Evolutionary conservation across 1,140 invertebrate genomes (phyloP).

Genomic region (Sesamia nonagrioides): DNA sequence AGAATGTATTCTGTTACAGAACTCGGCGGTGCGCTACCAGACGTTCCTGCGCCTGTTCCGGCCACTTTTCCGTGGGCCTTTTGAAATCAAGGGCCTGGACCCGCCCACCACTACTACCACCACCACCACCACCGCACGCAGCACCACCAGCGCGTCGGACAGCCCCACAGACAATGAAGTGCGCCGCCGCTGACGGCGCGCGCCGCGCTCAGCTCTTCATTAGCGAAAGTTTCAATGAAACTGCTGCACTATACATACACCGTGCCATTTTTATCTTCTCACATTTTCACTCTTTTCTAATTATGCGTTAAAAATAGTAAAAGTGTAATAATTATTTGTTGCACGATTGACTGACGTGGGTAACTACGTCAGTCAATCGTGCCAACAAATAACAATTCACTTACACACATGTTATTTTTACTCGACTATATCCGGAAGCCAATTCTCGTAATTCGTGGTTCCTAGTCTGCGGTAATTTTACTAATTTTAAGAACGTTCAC

Average conservation of each 20-base stretch:
- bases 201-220: background rate
- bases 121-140: constrained; percentile 57
- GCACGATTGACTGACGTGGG: no score
- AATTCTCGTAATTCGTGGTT: no score
- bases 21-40: constrained; percentile 90
- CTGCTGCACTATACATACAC: background rate
- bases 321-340: no score
- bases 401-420: no score
- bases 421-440: no score
- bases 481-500: no score
- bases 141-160: constrained; percentile 21
- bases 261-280: background rate
- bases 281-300: no score
- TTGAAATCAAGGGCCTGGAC: constrained; percentile 90
- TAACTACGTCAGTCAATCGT: no score
- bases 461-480: no score
- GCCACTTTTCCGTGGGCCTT: constrained; percentile 89
- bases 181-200: constrained; percentile 56
- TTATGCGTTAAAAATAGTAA: no score
- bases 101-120: constrained; percentile 87
- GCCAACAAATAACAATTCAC: no score
- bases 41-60: constrained; percentile 90
- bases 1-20: constrained; percentile 85
- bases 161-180: constrained; percentile 70
- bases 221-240: background rate